phyloP scores from a whole-genome alignment of 2,113 vertebrate genomes.

The Podarcis raffonei region DNA sequence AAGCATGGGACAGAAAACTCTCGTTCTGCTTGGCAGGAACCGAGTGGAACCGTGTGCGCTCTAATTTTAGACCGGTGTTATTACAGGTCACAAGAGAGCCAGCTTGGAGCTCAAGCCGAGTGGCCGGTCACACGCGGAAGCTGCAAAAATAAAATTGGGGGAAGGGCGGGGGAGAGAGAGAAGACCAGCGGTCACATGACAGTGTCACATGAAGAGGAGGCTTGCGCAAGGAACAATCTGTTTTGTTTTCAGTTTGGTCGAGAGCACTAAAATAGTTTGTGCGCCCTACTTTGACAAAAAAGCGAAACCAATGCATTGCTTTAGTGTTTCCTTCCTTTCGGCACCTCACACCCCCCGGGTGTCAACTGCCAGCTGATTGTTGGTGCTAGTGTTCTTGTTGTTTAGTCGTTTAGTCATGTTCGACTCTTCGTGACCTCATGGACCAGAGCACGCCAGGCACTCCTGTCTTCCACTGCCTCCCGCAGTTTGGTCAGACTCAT shows the following conservation, averaged over 20 bases:
- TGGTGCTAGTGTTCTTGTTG: no score
- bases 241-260: conserved; percentile 57
- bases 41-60: conserved; percentile 80
- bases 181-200: conserved; percentile 65
- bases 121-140: conserved; percentile 74
- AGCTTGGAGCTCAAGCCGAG: conserved; percentile 77
- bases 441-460: no score
- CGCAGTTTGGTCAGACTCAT: no score
- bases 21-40: conserved; percentile 77
- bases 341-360: no score
- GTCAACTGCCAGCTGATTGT: no score
- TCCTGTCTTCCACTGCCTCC: no score
- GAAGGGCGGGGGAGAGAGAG: neutral
- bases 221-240: conserved; percentile 13
- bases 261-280: conserved; percentile 9
- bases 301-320: neutral
- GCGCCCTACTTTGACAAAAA: conserved; percentile 45
- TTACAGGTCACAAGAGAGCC: conserved; percentile 81
- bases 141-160: conserved; percentile 49
- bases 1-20: conserved; percentile 49
- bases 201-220: conserved; percentile 13
- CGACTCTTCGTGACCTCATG: no score
- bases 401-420: no score
- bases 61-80: conserved; percentile 87
- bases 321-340: neutral